A percentile compares a stretch with the other conserved stretches of the same genome.
Evolutionary conservation across 2,113 vertebrate genomes (phyloP).

Genomic region (Miniopterus natalensis): DNA sequence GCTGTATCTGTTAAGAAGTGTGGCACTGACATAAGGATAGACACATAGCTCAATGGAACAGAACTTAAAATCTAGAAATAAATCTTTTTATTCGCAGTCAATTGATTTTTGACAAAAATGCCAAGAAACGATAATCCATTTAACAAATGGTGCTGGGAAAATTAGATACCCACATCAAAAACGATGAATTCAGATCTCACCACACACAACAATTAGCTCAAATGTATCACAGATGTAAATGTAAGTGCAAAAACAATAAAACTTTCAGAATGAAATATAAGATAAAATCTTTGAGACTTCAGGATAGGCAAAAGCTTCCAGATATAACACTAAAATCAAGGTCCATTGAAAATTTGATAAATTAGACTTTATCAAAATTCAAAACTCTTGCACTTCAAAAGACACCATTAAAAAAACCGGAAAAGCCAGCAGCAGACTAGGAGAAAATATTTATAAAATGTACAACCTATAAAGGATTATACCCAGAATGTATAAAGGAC

Average conservation of each 20-base stretch:
- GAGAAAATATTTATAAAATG: neutral
- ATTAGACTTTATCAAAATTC: slow-evolving; percentile 11
- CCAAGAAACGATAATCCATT: neutral
- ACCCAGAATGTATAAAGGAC: slow-evolving; percentile 6
- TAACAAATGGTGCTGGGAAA: neutral
- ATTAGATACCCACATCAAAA: neutral
- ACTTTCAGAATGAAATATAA: neutral
- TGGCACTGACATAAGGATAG: neutral
- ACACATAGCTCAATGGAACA: neutral
- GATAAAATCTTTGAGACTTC: neutral
- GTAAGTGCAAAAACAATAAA: neutral
- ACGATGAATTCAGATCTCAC: neutral
- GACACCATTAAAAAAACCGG: neutral
- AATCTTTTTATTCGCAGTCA: neutral
- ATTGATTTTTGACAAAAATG: neutral
- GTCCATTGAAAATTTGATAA: neutral
- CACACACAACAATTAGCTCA: neutral
- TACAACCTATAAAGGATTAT: neutral
- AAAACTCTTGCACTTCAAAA: neutral
- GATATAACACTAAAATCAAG: neutral
- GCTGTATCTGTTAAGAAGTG: neutral
- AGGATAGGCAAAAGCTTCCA: neutral
- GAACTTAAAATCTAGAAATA: neutral
- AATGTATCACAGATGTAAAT: neutral
- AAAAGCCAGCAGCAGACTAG: neutral